Base-by-base conservation (phyloP, 2,888 invertebrate species). In the Agonopterix heracliana region DNA sequence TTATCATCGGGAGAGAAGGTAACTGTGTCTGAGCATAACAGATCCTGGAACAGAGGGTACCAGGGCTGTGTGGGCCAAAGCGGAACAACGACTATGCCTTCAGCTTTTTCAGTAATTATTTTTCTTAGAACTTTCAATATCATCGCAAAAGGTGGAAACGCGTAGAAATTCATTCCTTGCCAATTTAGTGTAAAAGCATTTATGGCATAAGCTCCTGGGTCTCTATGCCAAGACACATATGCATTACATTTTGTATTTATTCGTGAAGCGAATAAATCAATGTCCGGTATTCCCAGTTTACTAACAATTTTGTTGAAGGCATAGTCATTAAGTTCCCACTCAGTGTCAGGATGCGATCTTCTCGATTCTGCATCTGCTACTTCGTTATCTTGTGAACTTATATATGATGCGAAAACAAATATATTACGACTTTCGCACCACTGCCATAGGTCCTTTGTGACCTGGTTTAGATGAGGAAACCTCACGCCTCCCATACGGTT, bases 291-390 rank as follows among this genome's bases (percentile, higher is more conserved):
- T 26, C 51, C 41, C 34, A 49, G 46, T 12, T 45, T 2, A 9
- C 2, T 2, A 8, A 42, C n/a, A 8, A 51, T 52, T 11, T 43
- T 49, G 13, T 44, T 13, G 26, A 44, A 56, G 1, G 46, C 49
- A 1, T 9, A 7, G 7, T 50, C 13, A 40, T 47, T 44, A n/a
- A 56, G 34, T 45, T 54, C 50, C 54, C 56, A 56, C 9, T 56
- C 50, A 9, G 50, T 47, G 26, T 56, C 54, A n/a, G 50, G 46
- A 26, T 54, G 51, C 10, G 34, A 9, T 2, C 46, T 12, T n/a
- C 56, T 13, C 3, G 56, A 56, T 41, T 51, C 56, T 12, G 46
- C 46, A 36, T 54, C 54, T 4, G 51, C 56, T 12, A 50, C 41
- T 3, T 7, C 8, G 45, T 56, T 54, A 11, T 44, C 34, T 17